Evolutionary conservation across 2,888 invertebrate species (phyloP).

Genomic region (Auanema freiburgensis): DNA sequence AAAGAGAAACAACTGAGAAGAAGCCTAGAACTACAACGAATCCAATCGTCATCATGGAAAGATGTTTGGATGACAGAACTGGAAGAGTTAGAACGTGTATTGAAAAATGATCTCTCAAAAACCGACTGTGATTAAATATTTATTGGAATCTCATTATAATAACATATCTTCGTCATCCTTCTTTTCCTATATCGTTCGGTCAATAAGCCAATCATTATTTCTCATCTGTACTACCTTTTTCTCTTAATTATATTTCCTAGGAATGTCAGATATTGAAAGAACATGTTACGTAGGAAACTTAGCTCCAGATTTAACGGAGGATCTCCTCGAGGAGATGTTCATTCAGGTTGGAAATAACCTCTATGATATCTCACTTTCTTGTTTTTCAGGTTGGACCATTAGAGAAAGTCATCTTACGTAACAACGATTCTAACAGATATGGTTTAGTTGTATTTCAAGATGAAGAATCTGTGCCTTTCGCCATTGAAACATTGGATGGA

Average conservation of each 20-base stretch:
- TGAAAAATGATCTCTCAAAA: too few relatives aligned
- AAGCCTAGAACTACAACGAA: too few relatives aligned
- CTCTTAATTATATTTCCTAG: not conserved
- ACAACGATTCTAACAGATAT: conserved; percentile 22
- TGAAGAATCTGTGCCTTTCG: conserved; percentile 47
- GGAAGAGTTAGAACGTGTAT: too few relatives aligned
- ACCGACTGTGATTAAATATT: too few relatives aligned
- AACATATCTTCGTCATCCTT: too few relatives aligned
- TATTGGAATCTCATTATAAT: too few relatives aligned
- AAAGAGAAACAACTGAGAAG: conserved; percentile 6
- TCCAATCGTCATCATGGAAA: too few relatives aligned
- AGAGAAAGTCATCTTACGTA: conserved; percentile 25
- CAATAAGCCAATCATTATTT: too few relatives aligned
- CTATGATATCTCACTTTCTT: not conserved
- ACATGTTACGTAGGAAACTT: conserved; percentile 42
- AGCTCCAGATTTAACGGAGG: conserved; percentile 30
- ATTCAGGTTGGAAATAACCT: conserved; percentile 34
- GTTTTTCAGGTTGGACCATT: conserved; percentile 44
- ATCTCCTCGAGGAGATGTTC: conserved; percentile 51
- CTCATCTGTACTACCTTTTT: too few relatives aligned
- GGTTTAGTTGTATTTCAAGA: conserved; percentile 52
- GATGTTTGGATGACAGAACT: too few relatives aligned
- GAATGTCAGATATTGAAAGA: conserved; percentile 26
- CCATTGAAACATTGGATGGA: conserved; percentile 47
- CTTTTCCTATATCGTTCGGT: too few relatives aligned